Base-by-base conservation (phyloP, 2,797 vertebrate species). In the Alfaro cultratus region DNA sequence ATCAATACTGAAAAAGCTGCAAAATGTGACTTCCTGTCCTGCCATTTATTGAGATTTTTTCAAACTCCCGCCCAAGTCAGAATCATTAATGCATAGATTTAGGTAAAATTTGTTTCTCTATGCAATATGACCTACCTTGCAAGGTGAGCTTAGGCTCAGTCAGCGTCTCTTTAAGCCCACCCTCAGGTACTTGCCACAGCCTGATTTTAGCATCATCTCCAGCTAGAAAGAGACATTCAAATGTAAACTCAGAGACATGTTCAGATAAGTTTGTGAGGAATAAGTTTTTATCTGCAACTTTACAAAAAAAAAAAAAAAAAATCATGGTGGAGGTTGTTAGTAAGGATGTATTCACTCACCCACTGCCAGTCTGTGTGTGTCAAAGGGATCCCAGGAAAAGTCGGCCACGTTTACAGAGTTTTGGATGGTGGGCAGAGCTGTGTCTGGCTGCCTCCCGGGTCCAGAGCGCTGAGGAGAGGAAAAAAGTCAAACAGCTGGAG, bases 131-230 rank as follows among this genome's bases (percentile, higher is more conserved):
- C 95, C 85, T 88, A 97, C 97, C 97, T 91, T 92, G 94, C 57
- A 99, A 92, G 83, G 97, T 18, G 2, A 94, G 80, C 87, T 97
- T 95, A 0, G 98, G 97, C 6, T 95, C 95, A 5, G 94, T 96
- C 79, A 99, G 89, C 0, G 93, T 97, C 80, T 97, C 95, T 10
- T 64, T 92, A 79, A 99, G 91, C 7, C 98, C 98, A 18, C 92
- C 95, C 4, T 93, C 36, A 0, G 97, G 97, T n/a, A 99, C 91
- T 73, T 85, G 92, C 98, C 98, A 99, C 72, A 98, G 88, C 3
- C 97, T 96, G 90, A 99, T 98, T 92, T 96, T 97, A 82, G 97
- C 97, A 0, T 99, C 98, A 55, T 99, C 98, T 0, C 97, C 97
- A 6, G 97, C 98, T 99, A 84, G 31, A 85, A 15, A 72, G 49